Evolutionary conservation across 2,797 vertebrate species (phyloP).

Genomic region (Mormyrus proboscirostris): DNA sequence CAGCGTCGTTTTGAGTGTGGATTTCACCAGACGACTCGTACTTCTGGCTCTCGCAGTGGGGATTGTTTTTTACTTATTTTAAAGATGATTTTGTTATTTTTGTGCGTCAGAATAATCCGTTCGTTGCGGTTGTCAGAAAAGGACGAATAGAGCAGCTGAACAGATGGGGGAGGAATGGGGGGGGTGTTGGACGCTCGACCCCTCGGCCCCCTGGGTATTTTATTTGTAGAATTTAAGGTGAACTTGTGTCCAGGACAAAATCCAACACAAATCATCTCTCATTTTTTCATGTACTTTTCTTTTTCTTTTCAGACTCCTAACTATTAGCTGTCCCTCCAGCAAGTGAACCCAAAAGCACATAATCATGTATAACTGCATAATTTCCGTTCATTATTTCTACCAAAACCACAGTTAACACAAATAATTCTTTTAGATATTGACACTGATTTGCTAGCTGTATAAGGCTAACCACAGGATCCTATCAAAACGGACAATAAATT

Average conservation of each 20-base stretch:
- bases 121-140: conserved; percentile 1
- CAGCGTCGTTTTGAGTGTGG: too few species aligned
- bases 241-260: not conserved
- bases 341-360: not conserved
- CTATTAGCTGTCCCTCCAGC: not conserved
- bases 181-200: not conserved
- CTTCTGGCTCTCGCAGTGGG: not conserved
- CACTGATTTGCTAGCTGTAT: not conserved
- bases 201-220: not conserved
- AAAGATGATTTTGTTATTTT: not conserved
- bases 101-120: not conserved
- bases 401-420: not conserved
- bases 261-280: not conserved
- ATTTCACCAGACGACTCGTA: not conserved
- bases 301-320: not conserved
- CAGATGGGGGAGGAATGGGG: not conserved
- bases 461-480: not conserved
- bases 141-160: not conserved
- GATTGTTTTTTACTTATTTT: not conserved
- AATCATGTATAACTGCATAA: not conserved
- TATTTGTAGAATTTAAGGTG: conserved; percentile 11
- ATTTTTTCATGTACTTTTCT: not conserved
- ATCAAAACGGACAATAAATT: not conserved
- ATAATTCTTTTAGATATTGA: not conserved
- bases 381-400: not conserved